Evolutionary conservation across 1,140 invertebrate genomes (phyloP).

Genomic region (Drosophila subpulchrella): DNA sequence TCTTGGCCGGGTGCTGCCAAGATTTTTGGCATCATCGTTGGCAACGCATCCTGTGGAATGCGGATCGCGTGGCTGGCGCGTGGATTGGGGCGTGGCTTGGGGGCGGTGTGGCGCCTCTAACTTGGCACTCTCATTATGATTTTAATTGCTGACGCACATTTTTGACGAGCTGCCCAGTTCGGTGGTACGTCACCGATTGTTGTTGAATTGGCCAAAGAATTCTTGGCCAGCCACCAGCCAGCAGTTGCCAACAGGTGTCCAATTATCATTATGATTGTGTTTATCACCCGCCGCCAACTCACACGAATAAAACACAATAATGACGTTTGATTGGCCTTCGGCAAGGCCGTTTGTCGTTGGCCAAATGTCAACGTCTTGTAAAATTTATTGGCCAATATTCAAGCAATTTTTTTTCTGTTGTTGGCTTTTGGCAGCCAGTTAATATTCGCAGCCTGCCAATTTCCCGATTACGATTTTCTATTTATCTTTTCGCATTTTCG

Average conservation of each 20-base stretch:
- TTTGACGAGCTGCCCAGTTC: slow-evolving; percentile 81
- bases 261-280: slow-evolving; percentile 72
- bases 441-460: slow-evolving; percentile 78
- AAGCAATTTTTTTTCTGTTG: slow-evolving; percentile 51
- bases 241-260: slow-evolving; percentile 65
- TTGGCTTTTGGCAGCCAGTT: slow-evolving; percentile 73
- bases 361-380: slow-evolving; percentile 74
- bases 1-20: slow-evolving; percentile 52
- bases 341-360: slow-evolving; percentile 66
- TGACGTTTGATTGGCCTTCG: slow-evolving; percentile 77
- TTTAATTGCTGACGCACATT: slow-evolving; percentile 83
- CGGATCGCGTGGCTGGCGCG: slow-evolving; percentile 60
- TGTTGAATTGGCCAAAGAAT: slow-evolving; percentile 69
- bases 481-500: slow-evolving; percentile 40
- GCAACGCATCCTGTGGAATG: slow-evolving; percentile 76
- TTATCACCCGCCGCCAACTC: slow-evolving; percentile 37
- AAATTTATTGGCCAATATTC: slow-evolving; percentile 83
- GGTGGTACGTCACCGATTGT: slow-evolving; percentile 69
- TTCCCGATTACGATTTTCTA: slow-evolving; percentile 51
- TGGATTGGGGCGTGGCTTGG: slow-evolving; percentile 38
- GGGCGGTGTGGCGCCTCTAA: slow-evolving; percentile 50
- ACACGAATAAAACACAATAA: slow-evolving; percentile 27
- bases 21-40: slow-evolving; percentile 68
- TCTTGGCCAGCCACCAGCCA: slow-evolving; percentile 55
- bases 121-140: slow-evolving; percentile 82